Percentiles rank a stretch among this genome's conserved stretches.
These are phyloP conservation scores for Actinernus sp. DNA, from an alignment of 92 coral and sea anemone genomes.

Conservation along the genomic window DNA sequence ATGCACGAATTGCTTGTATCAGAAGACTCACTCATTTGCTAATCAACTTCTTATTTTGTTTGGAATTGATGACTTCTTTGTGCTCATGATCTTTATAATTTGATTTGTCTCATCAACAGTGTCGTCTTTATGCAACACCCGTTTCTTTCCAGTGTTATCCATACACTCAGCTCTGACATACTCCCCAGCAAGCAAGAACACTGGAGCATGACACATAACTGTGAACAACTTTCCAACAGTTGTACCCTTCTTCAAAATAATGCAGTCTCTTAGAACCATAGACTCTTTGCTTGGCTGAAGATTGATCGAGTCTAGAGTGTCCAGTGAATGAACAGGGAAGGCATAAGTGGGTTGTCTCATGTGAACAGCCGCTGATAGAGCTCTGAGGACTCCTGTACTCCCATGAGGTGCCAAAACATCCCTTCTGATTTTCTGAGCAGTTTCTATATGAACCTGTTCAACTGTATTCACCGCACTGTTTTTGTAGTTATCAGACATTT, in stretches of 20 bases:
- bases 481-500: neutral
- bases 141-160: conserved; percentile 54
- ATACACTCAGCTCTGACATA: conserved; percentile 87
- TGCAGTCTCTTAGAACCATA: conserved; percentile 58
- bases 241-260: conserved; percentile 78
- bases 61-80: conserved; percentile 59
- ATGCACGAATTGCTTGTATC: no score
- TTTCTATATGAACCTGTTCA: conserved; percentile 2
- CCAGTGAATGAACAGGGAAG: conserved; percentile 79
- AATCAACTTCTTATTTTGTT: conserved; percentile 46
- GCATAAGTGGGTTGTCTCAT: conserved; percentile 71
- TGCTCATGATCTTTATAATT: conserved; percentile 83
- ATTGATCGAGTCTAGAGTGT: conserved; percentile 66
- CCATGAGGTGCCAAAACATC: conserved; percentile 51
- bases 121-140: conserved; percentile 78
- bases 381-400: conserved; percentile 72
- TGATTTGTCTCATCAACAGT: conserved; percentile 50
- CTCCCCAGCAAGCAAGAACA: conserved; percentile 76
- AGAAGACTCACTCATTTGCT: neutral
- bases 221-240: conserved; percentile 76
- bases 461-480: neutral
- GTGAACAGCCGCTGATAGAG: conserved; percentile 72
- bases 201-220: conserved; percentile 72
- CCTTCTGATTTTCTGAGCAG: conserved; percentile 27
- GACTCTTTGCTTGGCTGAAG: conserved; percentile 26